Evolutionary conservation across 1,140 invertebrate species (phyloP), one percentile per base, ranked within the genome.

Genomic region (Reticulitermes speratus): DNA sequence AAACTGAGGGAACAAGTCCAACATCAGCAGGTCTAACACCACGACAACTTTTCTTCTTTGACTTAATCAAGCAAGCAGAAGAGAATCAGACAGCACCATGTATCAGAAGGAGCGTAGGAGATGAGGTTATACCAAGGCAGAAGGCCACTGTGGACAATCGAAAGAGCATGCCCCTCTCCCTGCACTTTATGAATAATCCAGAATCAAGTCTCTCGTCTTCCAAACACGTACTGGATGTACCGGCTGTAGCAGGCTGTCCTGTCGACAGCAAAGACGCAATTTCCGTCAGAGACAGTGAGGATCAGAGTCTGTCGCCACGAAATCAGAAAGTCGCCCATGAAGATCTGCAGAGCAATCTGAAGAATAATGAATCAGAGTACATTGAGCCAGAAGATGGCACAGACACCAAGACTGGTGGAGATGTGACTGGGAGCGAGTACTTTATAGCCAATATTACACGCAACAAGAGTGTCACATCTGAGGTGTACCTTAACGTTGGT

Each of bases 31-130:
- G 65, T 11, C n/a, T 75, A 16, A 75, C 65, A 85, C 91, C 91
- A 5, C 88, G 91, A 44, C 90, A 91, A 86, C 86, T 91, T 44
- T 92, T 91, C 85, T 91, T 92, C 84, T 89, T 89, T 12, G 91
- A 92, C 89, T 86, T 92, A 9, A 89, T 91, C 84, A 88, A 88
- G 83, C 87, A 88, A 75, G 91, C 90, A 3, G 89, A 90, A 11
- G 52, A 84, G 65, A 84, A 19, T 19, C 32, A 30, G 9, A 25
- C 14, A 55, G 7, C 14, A 16, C 65, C 65, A 9, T 9, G 65
- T 25, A 30, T 75, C 25, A 25, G 65, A n/a, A 14, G 85, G 38
- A 65, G 48, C 25, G 6, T 30, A 16, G 38, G 48, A 19, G n/a
- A 48, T 16, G 84, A 84, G 21, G 84, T 48, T 30, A 16, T 25